These are phyloP conservation scores for Copidosoma aretas DNA, from an alignment of 2,888 invertebrate species.

Conservation along the genomic window DNA sequence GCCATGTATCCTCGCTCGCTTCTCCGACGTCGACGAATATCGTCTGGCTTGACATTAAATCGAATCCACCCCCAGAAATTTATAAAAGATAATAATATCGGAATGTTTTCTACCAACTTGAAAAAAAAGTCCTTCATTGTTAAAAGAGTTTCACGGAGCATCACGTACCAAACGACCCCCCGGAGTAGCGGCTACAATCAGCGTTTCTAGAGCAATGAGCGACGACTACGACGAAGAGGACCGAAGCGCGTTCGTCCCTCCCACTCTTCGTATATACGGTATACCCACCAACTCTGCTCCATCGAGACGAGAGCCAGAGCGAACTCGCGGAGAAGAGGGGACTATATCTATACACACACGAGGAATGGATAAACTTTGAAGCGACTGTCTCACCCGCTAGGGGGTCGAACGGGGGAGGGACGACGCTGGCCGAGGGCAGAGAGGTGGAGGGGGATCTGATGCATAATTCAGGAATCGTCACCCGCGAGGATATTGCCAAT, in stretches of 20 bases:
- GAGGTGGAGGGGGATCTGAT: slow-evolving; percentile 49
- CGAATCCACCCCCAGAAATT: too few species aligned
- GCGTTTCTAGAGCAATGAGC: slow-evolving; percentile 51
- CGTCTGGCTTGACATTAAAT: too few species aligned
- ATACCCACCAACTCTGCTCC: slow-evolving; percentile 31
- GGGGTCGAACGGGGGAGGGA: not conserved
- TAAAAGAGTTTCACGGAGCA: too few species aligned
- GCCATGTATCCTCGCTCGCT: too few species aligned
- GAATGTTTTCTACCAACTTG: too few species aligned
- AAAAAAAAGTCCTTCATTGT: too few species aligned
- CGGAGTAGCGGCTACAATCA: slow-evolving; percentile 10
- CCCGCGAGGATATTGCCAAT: slow-evolving; percentile 63
- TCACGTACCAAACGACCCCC: too few species aligned
- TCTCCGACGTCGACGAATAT: too few species aligned
- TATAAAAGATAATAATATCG: too few species aligned
- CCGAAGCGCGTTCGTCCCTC: not conserved
- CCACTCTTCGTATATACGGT: not conserved
- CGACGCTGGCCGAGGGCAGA: not conserved
- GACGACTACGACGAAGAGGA: slow-evolving; percentile 41
- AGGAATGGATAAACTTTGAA: slow-evolving; percentile 60
- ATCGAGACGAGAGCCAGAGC: slow-evolving; percentile 7
- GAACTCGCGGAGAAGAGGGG: not conserved
- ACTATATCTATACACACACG: too few species aligned
- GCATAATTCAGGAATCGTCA: slow-evolving; percentile 63
- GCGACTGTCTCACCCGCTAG: slow-evolving; percentile 59